Evolutionary conservation across 2,797 vertebrate genomes (phyloP), one percentile per base, ranked within the genome.

Genomic region (Muscicapa striata): DNA sequence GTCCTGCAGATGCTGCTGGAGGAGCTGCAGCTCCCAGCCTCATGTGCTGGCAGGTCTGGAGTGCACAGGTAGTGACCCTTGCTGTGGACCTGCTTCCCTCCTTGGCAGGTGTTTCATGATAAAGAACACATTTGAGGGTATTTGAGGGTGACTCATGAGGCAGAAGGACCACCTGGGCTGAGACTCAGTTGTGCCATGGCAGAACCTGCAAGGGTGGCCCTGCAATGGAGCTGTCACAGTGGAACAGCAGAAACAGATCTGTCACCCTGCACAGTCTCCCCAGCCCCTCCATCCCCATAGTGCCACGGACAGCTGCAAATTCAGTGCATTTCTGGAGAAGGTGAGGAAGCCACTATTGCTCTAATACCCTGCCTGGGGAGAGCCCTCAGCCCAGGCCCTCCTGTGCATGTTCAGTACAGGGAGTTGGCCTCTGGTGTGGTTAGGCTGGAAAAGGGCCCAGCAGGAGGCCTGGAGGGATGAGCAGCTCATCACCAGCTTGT

Each of bases 1-100:
- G 49, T 55, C 73, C 48, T 51, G 0, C 0, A 2, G 64, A 4
- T 0, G 0, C 15, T 51, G 52, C 20, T 16, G 48, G 84, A 49
- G 62, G 38, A 81, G 66, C 69, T 66, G n/a, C 68, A 62, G 75
- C 36, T 77, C 40, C 46, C 61, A 62, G 45, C 26, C 58, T 15
- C 8, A 1, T 15, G 45, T 13, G 3, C 58, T 49, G 54, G 62
- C 78, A 38, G 51, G 29, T 41, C 46, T 24, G 4, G 30, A 40
- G 62, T 3, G 11, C 48, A 0, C 22, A 17, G 62, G 54, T 66
- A 38, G 1, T 8, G 6, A 23, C 19, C 49, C 26, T 63, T 0
- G 0, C 32, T 23, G 20, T 38, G 80, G 73, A 75, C 46, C 67
- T 76, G 41, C 64, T 26, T n/a, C 59, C 52, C 34, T 72, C 58